phyloP scores from a whole-genome alignment of 2,113 vertebrate genomes.

The Rhea pennata region DNA sequence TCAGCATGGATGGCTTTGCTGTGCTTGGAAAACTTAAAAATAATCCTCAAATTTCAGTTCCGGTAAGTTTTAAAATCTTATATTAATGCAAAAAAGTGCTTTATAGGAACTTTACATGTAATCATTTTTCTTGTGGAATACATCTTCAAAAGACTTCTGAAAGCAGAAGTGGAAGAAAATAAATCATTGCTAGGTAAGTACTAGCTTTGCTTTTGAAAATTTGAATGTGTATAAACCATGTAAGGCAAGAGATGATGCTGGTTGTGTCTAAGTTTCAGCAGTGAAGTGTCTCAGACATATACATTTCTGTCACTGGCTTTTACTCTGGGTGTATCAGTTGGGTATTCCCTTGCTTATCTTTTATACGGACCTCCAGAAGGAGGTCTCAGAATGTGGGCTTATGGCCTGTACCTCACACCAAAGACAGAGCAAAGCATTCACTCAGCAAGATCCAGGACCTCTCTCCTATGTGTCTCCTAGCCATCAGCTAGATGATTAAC shows the following conservation, averaged over 20 bases:
- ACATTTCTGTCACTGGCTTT: not conserved
- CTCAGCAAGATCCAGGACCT: not conserved
- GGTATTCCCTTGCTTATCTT: not conserved
- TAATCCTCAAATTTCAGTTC: slow-evolving; percentile 83
- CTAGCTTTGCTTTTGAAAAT: not conserved
- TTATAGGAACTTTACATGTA: not conserved
- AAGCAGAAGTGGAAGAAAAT: not conserved
- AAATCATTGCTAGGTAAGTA: not conserved
- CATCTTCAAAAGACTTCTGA: not conserved
- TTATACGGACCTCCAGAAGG: not conserved
- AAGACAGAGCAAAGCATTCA: not conserved
- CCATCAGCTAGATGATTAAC: not conserved
- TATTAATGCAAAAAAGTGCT: not conserved
- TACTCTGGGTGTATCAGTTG: not conserved
- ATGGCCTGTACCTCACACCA: not conserved
- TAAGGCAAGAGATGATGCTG: not conserved
- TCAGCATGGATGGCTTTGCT: slow-evolving; percentile 82
- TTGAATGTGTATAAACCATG: not conserved
- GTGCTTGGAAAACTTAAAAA: slow-evolving; percentile 87
- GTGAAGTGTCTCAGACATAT: not conserved
- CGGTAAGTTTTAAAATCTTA: slow-evolving; percentile 77
- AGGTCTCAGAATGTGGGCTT: not conserved
- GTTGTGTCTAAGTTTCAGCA: not conserved
- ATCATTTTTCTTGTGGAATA: not conserved
- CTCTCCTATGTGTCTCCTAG: rapidly evolving